Base-by-base conservation (phyloP, 2,113 vertebrate species). In the Panurus biarmicus region DNA sequence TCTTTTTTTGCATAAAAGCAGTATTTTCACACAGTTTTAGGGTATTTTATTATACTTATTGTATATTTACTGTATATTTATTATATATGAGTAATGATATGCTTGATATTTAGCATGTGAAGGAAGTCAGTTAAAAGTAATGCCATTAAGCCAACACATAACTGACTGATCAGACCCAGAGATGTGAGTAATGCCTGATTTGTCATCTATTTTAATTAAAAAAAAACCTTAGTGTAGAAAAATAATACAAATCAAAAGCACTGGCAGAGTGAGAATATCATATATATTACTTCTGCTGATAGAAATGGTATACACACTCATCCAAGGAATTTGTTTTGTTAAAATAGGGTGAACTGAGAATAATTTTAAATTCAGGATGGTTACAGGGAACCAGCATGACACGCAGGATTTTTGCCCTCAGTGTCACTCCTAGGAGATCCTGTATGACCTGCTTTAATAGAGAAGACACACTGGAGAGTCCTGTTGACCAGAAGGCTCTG, bases 111-210 rank as follows among this genome's bases (percentile, higher is more conserved):
- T 58, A 44, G 48, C 73, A 67, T 1, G 7, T 47, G 60, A 76
- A 94, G 47, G 21, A 85, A 90, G 26, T 42, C 31, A 61, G 42
- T 50, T 85, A 61, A 88, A 85, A 95, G 29, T 44, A 85, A 70
- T 44, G 33, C 24, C 73, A 74, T 64, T 83, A 85, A 76, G 14
- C 5, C 17, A 26, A n/a, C 0, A 65, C 66, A 78, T 21, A 58
- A 66, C 22, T 56, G 57, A 85, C 45, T 66, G 71, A 66, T 76
- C 8, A 23, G 56, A 65, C 18, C 21, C 50, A 66, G 61, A 54
- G 33, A 44, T 20, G 22, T 28, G 22, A 16, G 56, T 85, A 87
- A 87, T 31, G 26, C 15, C 48, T 17, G 7, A 73, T 77, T 66
- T 83, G 16, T 10, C 29, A 77, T 22, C 26, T 61, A 20, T 29